Evolutionary conservation across 2,113 vertebrate genomes (phyloP).

Genomic region (Microtus ochrogaster): DNA sequence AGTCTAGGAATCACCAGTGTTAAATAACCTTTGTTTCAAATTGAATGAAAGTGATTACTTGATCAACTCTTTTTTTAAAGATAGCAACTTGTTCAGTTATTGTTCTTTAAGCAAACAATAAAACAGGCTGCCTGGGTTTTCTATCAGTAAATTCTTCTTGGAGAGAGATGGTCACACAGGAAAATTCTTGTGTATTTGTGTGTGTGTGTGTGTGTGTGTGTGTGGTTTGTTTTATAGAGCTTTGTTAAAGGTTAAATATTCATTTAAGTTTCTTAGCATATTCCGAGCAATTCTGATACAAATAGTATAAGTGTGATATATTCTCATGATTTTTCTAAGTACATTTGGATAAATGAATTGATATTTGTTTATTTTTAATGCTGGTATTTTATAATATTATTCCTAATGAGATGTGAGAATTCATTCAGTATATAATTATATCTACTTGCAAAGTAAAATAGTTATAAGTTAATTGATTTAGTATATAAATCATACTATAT

Average conservation of each 20-base stretch:
- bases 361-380: background rate
- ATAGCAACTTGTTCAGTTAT: background rate
- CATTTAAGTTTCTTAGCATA: background rate
- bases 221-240: background rate
- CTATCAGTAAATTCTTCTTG: background rate
- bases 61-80: background rate
- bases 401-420: background rate
- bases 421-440: background rate
- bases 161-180: background rate
- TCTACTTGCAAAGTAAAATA: background rate
- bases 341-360: background rate
- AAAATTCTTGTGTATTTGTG: background rate
- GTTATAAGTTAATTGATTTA: background rate
- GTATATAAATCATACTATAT: background rate
- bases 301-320: background rate
- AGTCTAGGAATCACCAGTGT: background rate
- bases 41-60: background rate
- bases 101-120: constrained; percentile 4
- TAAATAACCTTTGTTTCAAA: background rate
- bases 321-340: background rate
- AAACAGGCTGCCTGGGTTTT: background rate
- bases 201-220: too few relatives aligned
- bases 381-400: background rate
- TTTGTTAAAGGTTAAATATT: background rate
- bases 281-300: background rate